These are phyloP conservation scores for Erythrocercus mccallii DNA, from an alignment of 2,113 vertebrate genomes.

Conservation along the genomic window DNA sequence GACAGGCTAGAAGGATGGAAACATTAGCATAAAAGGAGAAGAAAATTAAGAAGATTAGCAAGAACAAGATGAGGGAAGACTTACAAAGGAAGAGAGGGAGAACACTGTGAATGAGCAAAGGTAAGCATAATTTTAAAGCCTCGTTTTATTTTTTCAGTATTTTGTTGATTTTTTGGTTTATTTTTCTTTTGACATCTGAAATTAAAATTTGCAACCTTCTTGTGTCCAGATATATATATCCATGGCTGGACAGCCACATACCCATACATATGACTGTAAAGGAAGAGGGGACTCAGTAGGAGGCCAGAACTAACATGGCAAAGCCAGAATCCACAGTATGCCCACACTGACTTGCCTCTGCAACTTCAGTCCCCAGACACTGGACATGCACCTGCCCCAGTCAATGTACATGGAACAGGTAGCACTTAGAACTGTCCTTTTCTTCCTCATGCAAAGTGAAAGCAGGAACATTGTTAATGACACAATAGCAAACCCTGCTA, in stretches of 20 bases:
- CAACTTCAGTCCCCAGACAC: neutral
- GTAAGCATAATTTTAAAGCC: neutral
- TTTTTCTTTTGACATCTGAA: neutral
- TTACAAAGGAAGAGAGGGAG: neutral
- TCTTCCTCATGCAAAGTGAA: neutral
- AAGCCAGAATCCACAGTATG: neutral
- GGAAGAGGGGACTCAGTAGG: neutral
- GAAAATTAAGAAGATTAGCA: neutral
- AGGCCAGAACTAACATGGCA: neutral
- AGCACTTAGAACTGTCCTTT: neutral
- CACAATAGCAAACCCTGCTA: neutral
- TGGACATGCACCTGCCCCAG: fast-evolving
- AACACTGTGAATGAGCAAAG: neutral
- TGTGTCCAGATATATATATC: neutral
- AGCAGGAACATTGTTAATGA: neutral
- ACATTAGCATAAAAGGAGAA: neutral
- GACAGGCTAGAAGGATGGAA: neutral
- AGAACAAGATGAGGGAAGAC: neutral
- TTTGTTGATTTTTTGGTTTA: neutral
- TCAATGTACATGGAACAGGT: neutral
- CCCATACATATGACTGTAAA: neutral
- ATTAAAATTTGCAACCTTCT: neutral
- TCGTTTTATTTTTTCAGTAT: neutral
- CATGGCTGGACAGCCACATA: neutral
- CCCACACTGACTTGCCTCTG: neutral